Base-by-base conservation (phyloP, 2,797 vertebrate genomes). In the Bovichtus diacanthus region DNA sequence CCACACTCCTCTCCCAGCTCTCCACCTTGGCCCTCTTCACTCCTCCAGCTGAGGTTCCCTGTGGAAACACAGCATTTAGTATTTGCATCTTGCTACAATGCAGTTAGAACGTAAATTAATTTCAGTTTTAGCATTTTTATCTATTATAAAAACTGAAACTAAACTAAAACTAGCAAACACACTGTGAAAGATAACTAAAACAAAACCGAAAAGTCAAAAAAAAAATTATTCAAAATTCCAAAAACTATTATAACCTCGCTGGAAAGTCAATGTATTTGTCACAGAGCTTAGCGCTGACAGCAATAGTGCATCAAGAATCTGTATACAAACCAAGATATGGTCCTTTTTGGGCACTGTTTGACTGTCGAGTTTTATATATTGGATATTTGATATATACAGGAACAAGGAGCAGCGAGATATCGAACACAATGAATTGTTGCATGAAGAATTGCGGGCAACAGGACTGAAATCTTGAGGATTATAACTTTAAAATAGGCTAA, bases 1-100 rank as follows among this genome's bases (percentile, higher is more conserved):
- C 96, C 1, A 96, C 93, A 0, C 96, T 97, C 25, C 84, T 90
- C 82, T 97, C 97, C 96, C 96, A 97, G 86, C 92, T 95, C 86
- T 97, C 96, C 0, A 64, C 70, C 80, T 95, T 97, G 19, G 78
- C 88, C 81, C 84, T 97, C 90, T 97, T 96, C 31, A 82, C 91
- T 36, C 65, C 87, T 63, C 49, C 80, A 29, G 78, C 21, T 3
- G 88, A 65, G 71, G 80, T 8, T 46, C 16, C 90, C 96, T 95
- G 6, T 18, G 11, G 31, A 56, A 51, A 79, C 5, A 76, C 23
- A 60, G 3, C 8, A 34, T 34, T 34, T 34, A 9, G 7, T 7
- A 9, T 34, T 9, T 34, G 31, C 31, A 34, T 34, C 31, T 31
- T 34, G n/a, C n/a, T 34, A 9, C 31, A 34, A 6, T 2, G 31